Evolutionary conservation across 2,888 invertebrate species (phyloP), one percentile per base, ranked within the genome.

Genomic region (Andrena bicolor): DNA sequence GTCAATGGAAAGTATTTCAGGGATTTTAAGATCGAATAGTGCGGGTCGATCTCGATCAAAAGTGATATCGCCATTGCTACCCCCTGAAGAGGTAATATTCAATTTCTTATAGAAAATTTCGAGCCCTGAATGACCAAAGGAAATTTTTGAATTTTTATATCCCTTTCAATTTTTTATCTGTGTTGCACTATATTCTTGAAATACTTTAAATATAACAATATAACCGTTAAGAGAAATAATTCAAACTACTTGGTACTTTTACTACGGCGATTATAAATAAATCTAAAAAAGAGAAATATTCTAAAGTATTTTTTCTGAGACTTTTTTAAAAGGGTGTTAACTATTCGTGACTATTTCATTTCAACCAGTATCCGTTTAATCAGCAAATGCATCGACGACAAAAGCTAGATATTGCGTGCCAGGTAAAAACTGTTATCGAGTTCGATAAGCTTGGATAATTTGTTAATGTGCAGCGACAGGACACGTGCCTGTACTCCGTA

Each of bases 401-500:
- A 60, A 63, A 58, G 8, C 30, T 28, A 16, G 20, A 48, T 58
- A 66, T 85, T 71, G 76, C 84, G 73, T 84, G 84, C 61, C 73
- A 20, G 23, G n/a, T 49, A 35, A 51, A 41, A 65, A 73, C 13
- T 30, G 66, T 71, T 68, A 48, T 63, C 48, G 6, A 23, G 10
- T 79, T 84, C 64, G 74, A 85, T 69, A 68, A 51, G 28, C 66
- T 76, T 35, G 30, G 73, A 63, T 71, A 71, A 75, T 84, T 71
- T 48, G 70, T 73, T 79, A 76, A 84, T 75, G 48, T 26, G 8
- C 63, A 58, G 35, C 6, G 51, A 35, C 28, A 28, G 2, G 13
- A n/a, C 49, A 48, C 32, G 7, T 53, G n/a, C 23, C 30, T 49
- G 5, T 23, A 49, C 7, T 23, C 61, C 58, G 61, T 63, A 56